These are phyloP conservation scores for Triplophysa dalaica DNA, from an alignment of 2,113 vertebrate genomes.

Conservation along the genomic window DNA sequence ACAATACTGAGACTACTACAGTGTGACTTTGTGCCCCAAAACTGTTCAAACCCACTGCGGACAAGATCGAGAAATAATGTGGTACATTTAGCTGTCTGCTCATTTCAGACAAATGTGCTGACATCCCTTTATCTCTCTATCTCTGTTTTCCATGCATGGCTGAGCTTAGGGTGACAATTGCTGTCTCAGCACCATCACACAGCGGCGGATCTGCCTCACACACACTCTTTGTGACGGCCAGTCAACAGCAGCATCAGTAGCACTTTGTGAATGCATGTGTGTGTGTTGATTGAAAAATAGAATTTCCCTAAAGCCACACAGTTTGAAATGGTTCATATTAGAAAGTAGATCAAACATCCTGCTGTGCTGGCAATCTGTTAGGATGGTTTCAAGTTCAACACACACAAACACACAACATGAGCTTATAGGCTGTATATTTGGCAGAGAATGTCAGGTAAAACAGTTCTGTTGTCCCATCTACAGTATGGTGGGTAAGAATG, in stretches of 20 bases:
- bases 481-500: no score
- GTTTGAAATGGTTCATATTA: conserved; percentile 33
- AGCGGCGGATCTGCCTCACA: not conserved
- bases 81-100: conserved; percentile 5
- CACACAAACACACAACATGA: not conserved
- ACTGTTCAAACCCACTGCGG: not conserved
- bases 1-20: not conserved
- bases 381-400: not conserved
- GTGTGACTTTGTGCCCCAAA: not conserved
- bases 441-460: no score
- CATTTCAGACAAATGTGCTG: conserved; percentile 18
- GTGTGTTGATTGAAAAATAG: conserved; percentile 19
- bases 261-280: conserved; percentile 8
- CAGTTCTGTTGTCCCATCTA: no score
- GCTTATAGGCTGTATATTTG: no score
- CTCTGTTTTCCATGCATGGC: conserved; percentile 27
- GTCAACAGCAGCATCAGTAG: conserved; percentile 15
- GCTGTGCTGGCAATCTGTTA: conserved; percentile 33
- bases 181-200: conserved; percentile 28
- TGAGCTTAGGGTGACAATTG: conserved; percentile 22
- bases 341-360: conserved; percentile 33
- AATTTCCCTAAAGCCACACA: conserved; percentile 31
- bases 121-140: conserved; percentile 21
- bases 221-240: conserved; percentile 11
- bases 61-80: conserved; percentile 21